Percentiles rank a stretch among this genome's conserved stretches.
phyloP scores from a whole-genome alignment of 2,113 vertebrate species.

The Leptosomus discolor region DNA sequence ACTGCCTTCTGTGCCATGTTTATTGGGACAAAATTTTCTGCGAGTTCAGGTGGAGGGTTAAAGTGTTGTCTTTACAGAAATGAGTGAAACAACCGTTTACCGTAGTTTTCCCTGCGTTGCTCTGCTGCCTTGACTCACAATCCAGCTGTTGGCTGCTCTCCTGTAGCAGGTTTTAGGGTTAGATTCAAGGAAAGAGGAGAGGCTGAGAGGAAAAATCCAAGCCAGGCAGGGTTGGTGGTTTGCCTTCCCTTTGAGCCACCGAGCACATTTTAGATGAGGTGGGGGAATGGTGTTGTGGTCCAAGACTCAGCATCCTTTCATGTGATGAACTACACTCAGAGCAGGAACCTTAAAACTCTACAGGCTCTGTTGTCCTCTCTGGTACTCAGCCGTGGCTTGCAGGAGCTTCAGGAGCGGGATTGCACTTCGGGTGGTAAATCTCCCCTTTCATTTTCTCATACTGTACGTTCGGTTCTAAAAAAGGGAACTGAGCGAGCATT shows the following conservation, averaged over 20 bases:
- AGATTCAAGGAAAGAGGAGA: neutral
- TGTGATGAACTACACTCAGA: neutral
- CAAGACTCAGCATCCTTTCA: neutral
- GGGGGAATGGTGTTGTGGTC: neutral
- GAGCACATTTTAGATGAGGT: fast-evolving
- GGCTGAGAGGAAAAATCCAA: neutral
- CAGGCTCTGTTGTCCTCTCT: neutral
- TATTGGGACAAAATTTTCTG: neutral
- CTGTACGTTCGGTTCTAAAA: fast-evolving
- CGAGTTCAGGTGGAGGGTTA: neutral
- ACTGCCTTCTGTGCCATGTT: neutral
- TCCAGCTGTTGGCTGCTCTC: neutral
- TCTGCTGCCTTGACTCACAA: neutral
- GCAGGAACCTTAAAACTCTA: neutral
- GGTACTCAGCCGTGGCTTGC: fast-evolving
- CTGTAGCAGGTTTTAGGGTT: neutral
- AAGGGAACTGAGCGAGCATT: fast-evolving
- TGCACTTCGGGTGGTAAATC: neutral
- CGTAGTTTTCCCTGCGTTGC: fast-evolving
- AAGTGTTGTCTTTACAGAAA: neutral
- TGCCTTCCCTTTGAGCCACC: neutral
- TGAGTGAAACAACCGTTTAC: neutral
- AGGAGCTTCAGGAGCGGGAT: neutral
- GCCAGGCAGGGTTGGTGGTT: neutral
- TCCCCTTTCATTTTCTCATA: neutral